Evolutionary conservation across 2,113 vertebrate species (phyloP).

Genomic region (Dicentrarchus labrax): DNA sequence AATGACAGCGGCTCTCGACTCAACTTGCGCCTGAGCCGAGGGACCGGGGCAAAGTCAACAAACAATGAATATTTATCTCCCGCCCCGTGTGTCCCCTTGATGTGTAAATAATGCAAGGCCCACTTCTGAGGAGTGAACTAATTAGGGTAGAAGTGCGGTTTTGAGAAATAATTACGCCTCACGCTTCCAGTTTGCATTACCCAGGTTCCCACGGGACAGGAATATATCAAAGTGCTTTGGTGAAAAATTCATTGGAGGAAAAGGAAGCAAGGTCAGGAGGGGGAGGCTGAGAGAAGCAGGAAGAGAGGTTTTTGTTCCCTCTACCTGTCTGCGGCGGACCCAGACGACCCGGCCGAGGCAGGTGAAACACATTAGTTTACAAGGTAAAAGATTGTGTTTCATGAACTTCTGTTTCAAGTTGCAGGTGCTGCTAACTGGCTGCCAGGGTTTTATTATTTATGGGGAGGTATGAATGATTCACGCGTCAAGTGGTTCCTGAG

Average conservation of each 20-base stretch:
- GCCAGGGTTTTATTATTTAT: conserved; percentile 84
- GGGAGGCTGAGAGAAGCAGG: conserved; percentile 21
- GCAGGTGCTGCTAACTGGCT: conserved; percentile 75
- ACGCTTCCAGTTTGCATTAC: conserved; percentile 73
- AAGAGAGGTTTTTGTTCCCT: conserved; percentile 33
- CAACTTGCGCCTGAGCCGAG: conserved; percentile 59
- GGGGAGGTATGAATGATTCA: conserved; percentile 82
- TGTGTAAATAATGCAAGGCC: conserved; percentile 85
- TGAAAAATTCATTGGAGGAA: conserved; percentile 64
- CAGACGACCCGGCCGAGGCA: conserved; percentile 47
- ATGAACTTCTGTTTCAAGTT: conserved; percentile 76
- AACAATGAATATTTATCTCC: conserved; percentile 85
- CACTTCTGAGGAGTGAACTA: conserved; percentile 80
- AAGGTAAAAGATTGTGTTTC: conserved; percentile 80
- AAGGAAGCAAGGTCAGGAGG: conserved; percentile 67
- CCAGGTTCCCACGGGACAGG: conserved; percentile 58
- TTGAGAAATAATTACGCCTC: conserved; percentile 81
- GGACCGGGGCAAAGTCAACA: conserved; percentile 80
- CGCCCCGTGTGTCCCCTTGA: conserved; percentile 77
- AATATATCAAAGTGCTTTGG: conserved; percentile 74
- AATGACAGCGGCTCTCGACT: conserved; percentile 52
- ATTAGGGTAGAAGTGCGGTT: conserved; percentile 80
- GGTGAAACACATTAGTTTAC: conserved; percentile 85
- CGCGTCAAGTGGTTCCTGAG: conserved; percentile 61
- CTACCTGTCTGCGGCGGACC: conserved; percentile 54